Conservation (phyloP, 2,797 vertebrate genomes). For the Cryptoprocta ferox region DNA sequence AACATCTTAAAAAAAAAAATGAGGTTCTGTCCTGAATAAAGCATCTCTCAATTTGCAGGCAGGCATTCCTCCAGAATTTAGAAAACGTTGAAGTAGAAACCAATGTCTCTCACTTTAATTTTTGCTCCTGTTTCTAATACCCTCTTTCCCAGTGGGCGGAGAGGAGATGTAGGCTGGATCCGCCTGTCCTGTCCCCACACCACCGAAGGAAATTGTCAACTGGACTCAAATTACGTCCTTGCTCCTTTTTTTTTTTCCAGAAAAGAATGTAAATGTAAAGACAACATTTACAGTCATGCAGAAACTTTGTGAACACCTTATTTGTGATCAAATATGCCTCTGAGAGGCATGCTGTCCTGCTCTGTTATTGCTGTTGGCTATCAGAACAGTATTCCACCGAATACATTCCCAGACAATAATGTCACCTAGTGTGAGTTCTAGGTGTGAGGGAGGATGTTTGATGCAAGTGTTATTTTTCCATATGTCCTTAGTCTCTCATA, state of each 20-base stretch:
- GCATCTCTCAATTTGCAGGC: neutral
- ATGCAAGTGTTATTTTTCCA: neutral
- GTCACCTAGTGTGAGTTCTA: neutral
- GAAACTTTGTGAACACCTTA: neutral
- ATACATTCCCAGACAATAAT: neutral
- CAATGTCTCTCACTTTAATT: neutral
- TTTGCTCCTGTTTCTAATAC: neutral
- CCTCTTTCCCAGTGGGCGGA: neutral
- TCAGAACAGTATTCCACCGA: neutral
- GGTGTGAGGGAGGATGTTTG: neutral
- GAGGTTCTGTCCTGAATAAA: neutral
- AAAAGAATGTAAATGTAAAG: neutral
- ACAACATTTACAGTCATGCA: neutral
- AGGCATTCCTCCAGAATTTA: neutral
- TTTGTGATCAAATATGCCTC: neutral
- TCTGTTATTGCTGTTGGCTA: neutral
- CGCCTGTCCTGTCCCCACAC: neutral
- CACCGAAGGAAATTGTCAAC: neutral
- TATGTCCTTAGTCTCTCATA: neutral
- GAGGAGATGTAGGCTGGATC: neutral
- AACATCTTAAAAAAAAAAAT: neutral
- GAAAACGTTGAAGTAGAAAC: neutral
- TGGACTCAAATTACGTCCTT: neutral
- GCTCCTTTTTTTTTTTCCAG: neutral
- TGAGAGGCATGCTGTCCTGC: neutral